Conservation (phyloP, 2,113 vertebrate genomes). For the Cottus gobio region DNA sequence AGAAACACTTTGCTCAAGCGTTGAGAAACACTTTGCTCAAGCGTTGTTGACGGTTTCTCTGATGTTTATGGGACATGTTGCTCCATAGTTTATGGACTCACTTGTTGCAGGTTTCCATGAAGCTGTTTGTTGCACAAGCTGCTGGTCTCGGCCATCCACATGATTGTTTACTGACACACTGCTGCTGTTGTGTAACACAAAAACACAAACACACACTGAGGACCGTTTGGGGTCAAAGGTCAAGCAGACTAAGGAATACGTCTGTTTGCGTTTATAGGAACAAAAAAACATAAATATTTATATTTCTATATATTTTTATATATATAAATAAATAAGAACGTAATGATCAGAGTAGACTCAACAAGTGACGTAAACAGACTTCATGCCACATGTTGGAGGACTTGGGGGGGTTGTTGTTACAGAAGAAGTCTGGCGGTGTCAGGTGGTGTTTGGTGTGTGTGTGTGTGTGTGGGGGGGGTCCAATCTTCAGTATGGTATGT, state of each 20-base stretch:
- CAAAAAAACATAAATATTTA: no score
- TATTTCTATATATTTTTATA: background rate
- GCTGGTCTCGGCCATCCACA: no score
- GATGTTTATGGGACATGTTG: no score
- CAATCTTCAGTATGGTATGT: conserved; percentile 47
- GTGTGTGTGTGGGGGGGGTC: background rate
- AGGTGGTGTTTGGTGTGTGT: background rate
- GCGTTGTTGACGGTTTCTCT: no score
- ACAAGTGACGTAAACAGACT: background rate
- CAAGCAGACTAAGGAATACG: no score
- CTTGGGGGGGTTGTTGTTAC: background rate
- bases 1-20: no score
- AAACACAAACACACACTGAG: background rate
- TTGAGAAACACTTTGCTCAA: no score
- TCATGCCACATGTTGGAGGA: background rate
- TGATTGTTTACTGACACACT: background rate
- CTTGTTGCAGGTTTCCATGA: background rate
- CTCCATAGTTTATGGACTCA: background rate
- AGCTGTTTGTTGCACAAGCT: background rate
- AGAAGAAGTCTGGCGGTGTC: background rate
- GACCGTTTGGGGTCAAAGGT: background rate
- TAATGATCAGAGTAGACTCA: background rate
- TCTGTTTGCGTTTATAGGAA: background rate
- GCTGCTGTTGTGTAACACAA: background rate
- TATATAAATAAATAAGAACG: background rate